Percentiles rank a stretch among this genome's conserved stretches.
These are phyloP conservation scores for Brachymystax lenok DNA, from an alignment of 2,797 vertebrate genomes.

Conservation along the genomic window DNA sequence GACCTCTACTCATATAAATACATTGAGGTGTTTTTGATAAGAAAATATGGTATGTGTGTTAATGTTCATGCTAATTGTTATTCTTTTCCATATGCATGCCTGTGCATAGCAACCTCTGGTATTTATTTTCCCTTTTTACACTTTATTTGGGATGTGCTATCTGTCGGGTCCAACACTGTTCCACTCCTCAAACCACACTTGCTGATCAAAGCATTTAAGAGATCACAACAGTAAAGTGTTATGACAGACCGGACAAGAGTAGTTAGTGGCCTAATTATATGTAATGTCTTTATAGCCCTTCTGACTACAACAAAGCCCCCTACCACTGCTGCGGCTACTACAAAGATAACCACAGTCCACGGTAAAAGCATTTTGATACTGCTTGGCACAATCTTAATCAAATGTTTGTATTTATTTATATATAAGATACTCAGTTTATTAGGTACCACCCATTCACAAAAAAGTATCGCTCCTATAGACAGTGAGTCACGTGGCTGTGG, in stretches of 20 bases:
- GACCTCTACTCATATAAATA: too few species aligned
- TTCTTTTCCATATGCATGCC: too few species aligned
- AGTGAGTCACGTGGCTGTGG: too few species aligned
- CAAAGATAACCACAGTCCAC: too few species aligned
- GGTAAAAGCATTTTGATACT: slow-evolving; percentile 7
- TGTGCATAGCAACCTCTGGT: too few species aligned
- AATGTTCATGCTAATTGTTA: too few species aligned
- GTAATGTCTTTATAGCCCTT: neutral
- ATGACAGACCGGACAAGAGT: neutral
- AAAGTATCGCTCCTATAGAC: too few species aligned
- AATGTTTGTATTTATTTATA: neutral
- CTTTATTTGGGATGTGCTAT: neutral
- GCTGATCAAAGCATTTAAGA: neutral
- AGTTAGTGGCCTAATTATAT: neutral
- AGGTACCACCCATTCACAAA: too few species aligned
- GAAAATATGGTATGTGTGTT: too few species aligned
- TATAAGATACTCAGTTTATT: too few species aligned
- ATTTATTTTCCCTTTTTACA: neutral
- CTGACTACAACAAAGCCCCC: slow-evolving; percentile 8
- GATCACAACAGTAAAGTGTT: neutral
- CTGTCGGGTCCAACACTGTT: neutral
- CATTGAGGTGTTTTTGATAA: too few species aligned
- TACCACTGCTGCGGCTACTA: neutral
- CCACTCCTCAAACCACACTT: neutral
- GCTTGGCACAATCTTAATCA: neutral